phyloP scores from a whole-genome alignment of 2,113 vertebrate genomes.

The Plectropomus leopardus region DNA sequence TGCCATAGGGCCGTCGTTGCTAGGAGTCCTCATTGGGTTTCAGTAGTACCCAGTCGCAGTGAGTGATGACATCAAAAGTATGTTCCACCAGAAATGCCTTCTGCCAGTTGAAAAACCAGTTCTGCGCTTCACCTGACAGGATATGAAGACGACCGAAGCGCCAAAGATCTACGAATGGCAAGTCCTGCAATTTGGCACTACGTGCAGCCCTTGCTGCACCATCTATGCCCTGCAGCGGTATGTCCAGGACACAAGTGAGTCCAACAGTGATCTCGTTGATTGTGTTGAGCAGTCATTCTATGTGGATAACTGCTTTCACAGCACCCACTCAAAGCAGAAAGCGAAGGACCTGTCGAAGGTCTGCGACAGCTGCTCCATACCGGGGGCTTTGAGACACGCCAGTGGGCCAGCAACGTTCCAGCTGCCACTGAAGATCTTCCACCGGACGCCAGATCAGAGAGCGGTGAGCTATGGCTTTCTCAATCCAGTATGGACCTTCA shows the following conservation, averaged over 20 bases:
- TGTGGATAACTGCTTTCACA: constrained; percentile 39
- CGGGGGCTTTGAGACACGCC: constrained; percentile 19
- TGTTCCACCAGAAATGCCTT: not conserved
- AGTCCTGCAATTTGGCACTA: not conserved
- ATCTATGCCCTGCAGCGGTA: not conserved
- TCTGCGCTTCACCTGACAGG: not conserved
- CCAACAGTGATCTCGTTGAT: not conserved
- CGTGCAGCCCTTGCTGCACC: not conserved
- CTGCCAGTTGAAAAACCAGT: not conserved
- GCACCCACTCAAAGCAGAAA: not conserved
- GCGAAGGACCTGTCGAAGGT: not conserved
- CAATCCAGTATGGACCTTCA: no score
- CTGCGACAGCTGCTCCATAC: constrained; percentile 9
- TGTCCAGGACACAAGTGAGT: not conserved
- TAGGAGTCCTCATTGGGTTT: not conserved
- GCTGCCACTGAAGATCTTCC: constrained; percentile 34
- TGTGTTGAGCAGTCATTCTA: constrained; percentile 40
- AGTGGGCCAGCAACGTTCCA: constrained; percentile 32
- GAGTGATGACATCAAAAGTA: not conserved
- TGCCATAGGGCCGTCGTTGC: not conserved
- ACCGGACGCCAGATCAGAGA: not conserved
- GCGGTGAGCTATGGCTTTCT: no score
- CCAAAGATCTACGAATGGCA: not conserved
- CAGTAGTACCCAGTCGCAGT: not conserved
- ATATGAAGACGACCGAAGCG: not conserved